phyloP scores from a whole-genome alignment of 92 coral and sea anemone genomes.

The Porites lobata region DNA sequence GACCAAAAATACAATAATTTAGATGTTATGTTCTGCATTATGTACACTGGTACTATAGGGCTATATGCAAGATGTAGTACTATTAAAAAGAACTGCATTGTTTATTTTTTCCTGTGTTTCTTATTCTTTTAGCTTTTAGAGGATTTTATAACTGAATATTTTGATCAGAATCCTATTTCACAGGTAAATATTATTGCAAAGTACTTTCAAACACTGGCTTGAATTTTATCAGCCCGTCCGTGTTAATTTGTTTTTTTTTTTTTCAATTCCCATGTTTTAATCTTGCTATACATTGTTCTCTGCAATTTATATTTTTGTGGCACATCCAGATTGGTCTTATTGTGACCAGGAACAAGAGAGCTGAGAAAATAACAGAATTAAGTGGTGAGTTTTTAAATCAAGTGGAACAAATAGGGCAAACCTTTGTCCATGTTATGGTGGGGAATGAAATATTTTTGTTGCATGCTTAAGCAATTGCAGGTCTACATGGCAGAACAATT shows the following conservation, averaged over 20 bases:
- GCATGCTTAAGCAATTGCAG: background rate
- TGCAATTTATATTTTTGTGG: background rate
- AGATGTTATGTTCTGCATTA: too few species aligned
- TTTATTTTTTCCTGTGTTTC: background rate
- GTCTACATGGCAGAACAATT: background rate
- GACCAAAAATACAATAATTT: too few species aligned
- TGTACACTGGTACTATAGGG: too few species aligned
- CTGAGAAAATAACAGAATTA: constrained; percentile 88
- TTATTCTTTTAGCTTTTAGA: constrained; percentile 76
- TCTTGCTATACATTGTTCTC: background rate
- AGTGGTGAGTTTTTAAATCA: constrained; percentile 73
- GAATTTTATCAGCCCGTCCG: too few species aligned
- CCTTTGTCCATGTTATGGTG: too few species aligned
- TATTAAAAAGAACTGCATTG: too few species aligned
- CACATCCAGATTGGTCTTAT: constrained; percentile 85
- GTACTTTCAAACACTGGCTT: too few species aligned
- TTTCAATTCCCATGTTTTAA: background rate
- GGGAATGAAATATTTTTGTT: too few species aligned
- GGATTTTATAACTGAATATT: constrained; percentile 86
- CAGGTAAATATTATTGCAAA: constrained; percentile 67
- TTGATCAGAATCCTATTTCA: constrained; percentile 99
- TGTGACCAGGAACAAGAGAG: constrained; percentile 82
- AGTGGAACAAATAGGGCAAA: too few species aligned
- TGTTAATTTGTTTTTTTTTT: background rate
- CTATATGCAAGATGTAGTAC: too few species aligned